Conservation (phyloP, 2,888 invertebrate species). For the Acanthosoma haemorrhoidale region DNA sequence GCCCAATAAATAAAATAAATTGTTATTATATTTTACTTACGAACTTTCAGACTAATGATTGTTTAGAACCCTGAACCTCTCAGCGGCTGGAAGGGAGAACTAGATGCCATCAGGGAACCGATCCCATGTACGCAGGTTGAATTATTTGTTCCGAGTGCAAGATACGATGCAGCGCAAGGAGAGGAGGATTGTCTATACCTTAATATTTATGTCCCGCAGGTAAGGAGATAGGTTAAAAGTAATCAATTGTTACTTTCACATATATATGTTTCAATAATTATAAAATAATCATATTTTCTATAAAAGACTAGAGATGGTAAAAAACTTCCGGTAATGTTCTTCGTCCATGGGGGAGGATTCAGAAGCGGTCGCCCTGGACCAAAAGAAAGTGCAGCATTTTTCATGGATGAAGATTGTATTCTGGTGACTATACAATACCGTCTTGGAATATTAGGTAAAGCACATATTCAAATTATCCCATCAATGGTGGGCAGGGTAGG, state of each 20-base stretch:
- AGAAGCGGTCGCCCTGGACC: constrained; percentile 22
- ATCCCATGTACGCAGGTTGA: neutral
- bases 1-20: neutral
- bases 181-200: constrained; percentile 10
- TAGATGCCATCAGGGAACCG: constrained; percentile 28
- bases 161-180: neutral
- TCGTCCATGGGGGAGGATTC: constrained; percentile 34
- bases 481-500: no score
- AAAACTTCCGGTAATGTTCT: constrained; percentile 34
- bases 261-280: neutral
- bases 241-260: neutral
- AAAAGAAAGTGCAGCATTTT: constrained; percentile 14
- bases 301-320: neutral
- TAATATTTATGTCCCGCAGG: neutral
- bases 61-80: constrained; percentile 32
- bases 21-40: neutral
- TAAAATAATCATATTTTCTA: no score
- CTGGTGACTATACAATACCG: constrained; percentile 30
- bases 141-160: neutral
- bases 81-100: constrained; percentile 31
- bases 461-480: no score
- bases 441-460: constrained; percentile 29
- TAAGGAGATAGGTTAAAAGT: no score
- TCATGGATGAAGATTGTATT: constrained; percentile 35
- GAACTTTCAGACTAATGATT: no score